Evolutionary conservation across 2,113 vertebrate genomes (phyloP).

Genomic region (Puntigrus tetrazona): DNA sequence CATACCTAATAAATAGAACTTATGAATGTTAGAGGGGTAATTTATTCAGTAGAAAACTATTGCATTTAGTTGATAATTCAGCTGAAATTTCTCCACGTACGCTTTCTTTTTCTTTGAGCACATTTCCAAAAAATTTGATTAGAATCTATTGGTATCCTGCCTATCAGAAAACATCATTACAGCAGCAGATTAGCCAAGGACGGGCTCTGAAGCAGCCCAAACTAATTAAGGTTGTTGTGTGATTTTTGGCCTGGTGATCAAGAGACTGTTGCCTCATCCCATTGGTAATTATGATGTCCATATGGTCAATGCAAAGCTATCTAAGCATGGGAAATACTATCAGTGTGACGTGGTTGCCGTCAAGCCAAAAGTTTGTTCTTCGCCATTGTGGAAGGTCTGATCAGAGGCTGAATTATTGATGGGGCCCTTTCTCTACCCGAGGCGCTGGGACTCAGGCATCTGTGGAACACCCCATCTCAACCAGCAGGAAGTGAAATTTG

Average conservation of each 20-base stretch:
- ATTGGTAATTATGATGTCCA: conserved; percentile 78
- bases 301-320: conserved; percentile 78
- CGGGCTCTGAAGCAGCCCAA: conserved; percentile 51
- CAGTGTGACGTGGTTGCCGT: conserved; percentile 53
- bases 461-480: conserved; percentile 76
- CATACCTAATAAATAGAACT: not conserved
- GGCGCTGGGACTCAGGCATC: conserved; percentile 77
- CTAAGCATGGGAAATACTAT: conserved; percentile 73
- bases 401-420: conserved; percentile 84
- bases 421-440: conserved; percentile 73
- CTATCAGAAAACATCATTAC: conserved; percentile 38
- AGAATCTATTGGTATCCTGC: conserved; percentile 25
- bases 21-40: not conserved
- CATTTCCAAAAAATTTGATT: conserved; percentile 4
- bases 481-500: conserved; percentile 77
- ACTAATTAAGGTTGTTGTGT: conserved; percentile 79
- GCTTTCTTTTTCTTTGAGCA: not conserved
- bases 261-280: conserved; percentile 77
- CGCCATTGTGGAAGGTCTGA: conserved; percentile 76
- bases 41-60: not conserved
- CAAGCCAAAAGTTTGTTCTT: conserved; percentile 78
- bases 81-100: not conserved
- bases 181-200: conserved; percentile 46
- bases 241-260: conserved; percentile 76
- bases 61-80: not conserved